Evolutionary conservation across 2,113 vertebrate genomes (phyloP).

Genomic region (Gadus chalcogrammus): DNA sequence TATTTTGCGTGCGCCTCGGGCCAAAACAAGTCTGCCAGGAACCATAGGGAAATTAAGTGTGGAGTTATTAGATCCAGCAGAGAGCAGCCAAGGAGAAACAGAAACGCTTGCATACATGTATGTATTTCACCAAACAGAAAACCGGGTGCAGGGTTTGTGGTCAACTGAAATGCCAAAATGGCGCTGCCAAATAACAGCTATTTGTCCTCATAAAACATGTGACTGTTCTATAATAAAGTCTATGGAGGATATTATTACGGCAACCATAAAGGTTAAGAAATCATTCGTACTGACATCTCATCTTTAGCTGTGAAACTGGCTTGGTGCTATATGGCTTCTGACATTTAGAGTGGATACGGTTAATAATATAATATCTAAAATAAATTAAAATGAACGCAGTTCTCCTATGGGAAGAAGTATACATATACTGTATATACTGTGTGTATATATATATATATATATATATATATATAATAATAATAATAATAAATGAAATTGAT

Average conservation of each 20-base stretch:
- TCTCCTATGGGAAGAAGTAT: too few species aligned
- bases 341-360: neutral
- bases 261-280: neutral
- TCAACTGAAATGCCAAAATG: too few species aligned
- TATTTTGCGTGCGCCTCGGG: conserved; percentile 58
- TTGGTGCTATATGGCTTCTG: neutral
- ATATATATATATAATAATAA: too few species aligned
- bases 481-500: too few species aligned
- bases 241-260: too few species aligned
- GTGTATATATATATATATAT: too few species aligned
- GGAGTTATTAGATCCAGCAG: conserved; percentile 61
- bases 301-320: too few species aligned
- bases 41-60: conserved; percentile 76
- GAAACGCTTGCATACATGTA: conserved; percentile 57
- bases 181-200: too few species aligned
- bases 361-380: neutral
- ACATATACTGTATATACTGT: neutral
- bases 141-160: too few species aligned
- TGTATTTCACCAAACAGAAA: conserved; percentile 34
- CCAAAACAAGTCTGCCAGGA: conserved; percentile 64
- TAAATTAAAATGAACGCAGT: too few species aligned
- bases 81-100: conserved; percentile 40
- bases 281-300: neutral
- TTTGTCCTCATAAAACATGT: too few species aligned
- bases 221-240: too few species aligned